Evolutionary conservation across 2,888 invertebrate genomes (phyloP), one percentile per base, ranked within the genome.

Genomic region (Smittia sp.): DNA sequence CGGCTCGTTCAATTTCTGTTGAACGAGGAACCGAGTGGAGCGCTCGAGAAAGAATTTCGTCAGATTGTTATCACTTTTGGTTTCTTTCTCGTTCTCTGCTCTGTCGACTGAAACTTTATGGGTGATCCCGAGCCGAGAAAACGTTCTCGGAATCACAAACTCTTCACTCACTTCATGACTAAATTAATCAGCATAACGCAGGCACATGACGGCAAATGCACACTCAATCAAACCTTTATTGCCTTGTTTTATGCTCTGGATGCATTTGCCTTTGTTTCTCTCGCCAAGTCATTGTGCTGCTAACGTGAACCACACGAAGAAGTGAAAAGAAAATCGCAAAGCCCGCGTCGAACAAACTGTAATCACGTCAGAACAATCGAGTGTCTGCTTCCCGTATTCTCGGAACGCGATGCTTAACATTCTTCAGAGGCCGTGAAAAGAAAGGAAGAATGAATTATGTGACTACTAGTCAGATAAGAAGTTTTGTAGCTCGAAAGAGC

Each of bases 351-450:
- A 38, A 38, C 11, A 38, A 65, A 67, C 67, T 32, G 39, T 67
- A 39, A 67, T 67, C 67, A 67, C 67, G 67, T 67, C 27, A 67
- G 32, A 67, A 67, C 18, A 67, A 67, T 67, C 67, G 67, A 25
- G 39, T 32, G 67, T 32, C 67, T 67, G 67, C 67, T 67, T 67
- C 67, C 67, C 67, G 67, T 38, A 18, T 67, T 67, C 67, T 18
- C 13, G 41, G 67, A 67, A 67, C 27, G 22, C 32, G 27, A 39
- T 67, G 67, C 32, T 67, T 67, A 67, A 67, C 67, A 67, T 67
- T 67, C 67, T 39, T n/a, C 13, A 39, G 18, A 39, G 41, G 38
- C 11, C 11, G 38, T 38, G 38, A 38, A 38, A n/a, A n/a, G n/a
- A n/a, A n/a, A n/a, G n/a, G n/a, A n/a, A n/a, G n/a, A n/a, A n/a